These are phyloP conservation scores for Anguilla rostrata DNA, from an alignment of 2,113 vertebrate species.

Conservation along the genomic window DNA sequence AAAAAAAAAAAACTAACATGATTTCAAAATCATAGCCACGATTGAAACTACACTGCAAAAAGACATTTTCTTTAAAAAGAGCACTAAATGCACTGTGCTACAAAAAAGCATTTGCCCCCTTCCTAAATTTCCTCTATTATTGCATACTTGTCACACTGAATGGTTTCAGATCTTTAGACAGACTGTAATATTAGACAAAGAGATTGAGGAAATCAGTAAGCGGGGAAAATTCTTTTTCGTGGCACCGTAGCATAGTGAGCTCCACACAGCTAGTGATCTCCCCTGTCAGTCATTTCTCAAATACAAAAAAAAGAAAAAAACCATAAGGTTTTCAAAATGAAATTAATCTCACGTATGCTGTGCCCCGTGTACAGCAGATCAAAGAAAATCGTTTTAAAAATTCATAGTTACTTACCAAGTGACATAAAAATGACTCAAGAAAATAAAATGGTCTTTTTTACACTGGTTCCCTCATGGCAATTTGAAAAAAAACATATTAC, in stretches of 20 bases:
- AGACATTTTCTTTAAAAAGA: slow-evolving; percentile 16
- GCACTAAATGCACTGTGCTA: not conserved
- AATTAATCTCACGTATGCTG: not conserved
- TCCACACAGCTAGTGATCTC: not conserved
- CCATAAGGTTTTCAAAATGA: not conserved
- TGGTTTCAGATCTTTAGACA: too few relatives aligned
- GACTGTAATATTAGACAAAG: too few relatives aligned
- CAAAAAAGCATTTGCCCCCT: too few relatives aligned
- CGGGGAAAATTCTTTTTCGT: too few relatives aligned
- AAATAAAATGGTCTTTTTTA: not conserved
- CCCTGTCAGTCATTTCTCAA: slow-evolving; percentile 6
- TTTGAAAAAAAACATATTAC: not conserved
- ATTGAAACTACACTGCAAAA: slow-evolving; percentile 16
- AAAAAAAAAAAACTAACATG: not conserved
- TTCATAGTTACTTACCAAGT: not conserved
- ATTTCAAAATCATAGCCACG: slow-evolving; percentile 15
- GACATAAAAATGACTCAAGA: not conserved
- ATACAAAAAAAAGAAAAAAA: not conserved
- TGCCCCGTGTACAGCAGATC: not conserved
- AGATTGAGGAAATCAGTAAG: too few relatives aligned
- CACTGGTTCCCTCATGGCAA: not conserved
- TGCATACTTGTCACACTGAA: too few relatives aligned
- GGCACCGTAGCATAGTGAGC: not conserved
- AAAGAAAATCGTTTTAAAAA: not conserved
- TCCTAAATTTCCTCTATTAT: too few relatives aligned